Conservation (phyloP, 2,113 vertebrate genomes). For the Copsychus sechellarum region DNA sequence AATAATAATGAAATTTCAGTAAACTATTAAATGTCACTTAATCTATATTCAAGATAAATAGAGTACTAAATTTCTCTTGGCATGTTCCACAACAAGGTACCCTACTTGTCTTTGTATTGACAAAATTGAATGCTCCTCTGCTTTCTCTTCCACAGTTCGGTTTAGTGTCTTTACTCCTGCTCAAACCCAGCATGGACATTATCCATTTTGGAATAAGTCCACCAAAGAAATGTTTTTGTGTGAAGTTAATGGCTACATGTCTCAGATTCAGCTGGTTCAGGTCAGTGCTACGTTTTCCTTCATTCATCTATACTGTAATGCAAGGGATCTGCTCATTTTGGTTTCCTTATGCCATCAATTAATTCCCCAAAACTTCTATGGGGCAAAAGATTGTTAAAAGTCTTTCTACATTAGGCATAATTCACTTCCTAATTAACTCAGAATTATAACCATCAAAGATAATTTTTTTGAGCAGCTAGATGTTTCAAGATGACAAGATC, state of each 20-base stretch:
- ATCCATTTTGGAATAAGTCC: neutral
- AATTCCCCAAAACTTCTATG: neutral
- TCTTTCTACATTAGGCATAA: neutral
- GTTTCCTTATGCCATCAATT: neutral
- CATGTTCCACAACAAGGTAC: slow-evolving; percentile 11
- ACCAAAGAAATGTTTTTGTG: neutral
- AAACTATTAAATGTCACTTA: slow-evolving; percentile 75
- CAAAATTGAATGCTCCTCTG: neutral
- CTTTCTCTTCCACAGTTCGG: neutral
- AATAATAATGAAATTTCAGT: slow-evolving; percentile 72
- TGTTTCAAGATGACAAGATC: neutral
- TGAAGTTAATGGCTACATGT: neutral
- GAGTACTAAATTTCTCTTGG: slow-evolving; percentile 56
- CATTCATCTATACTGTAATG: neutral
- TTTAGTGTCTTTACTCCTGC: neutral
- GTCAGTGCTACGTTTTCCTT: neutral
- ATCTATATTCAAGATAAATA: slow-evolving; percentile 64
- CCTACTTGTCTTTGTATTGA: slow-evolving; percentile 45
- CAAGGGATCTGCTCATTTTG: neutral
- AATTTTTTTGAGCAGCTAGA: neutral
- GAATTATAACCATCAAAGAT: neutral
- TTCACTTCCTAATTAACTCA: neutral
- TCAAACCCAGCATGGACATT: neutral
- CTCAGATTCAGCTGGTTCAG: neutral
- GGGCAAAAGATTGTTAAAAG: neutral